These are phyloP conservation scores for Alviniconcha marisindica DNA, from an alignment of 1,140 invertebrate species.

Conservation along the genomic window DNA sequence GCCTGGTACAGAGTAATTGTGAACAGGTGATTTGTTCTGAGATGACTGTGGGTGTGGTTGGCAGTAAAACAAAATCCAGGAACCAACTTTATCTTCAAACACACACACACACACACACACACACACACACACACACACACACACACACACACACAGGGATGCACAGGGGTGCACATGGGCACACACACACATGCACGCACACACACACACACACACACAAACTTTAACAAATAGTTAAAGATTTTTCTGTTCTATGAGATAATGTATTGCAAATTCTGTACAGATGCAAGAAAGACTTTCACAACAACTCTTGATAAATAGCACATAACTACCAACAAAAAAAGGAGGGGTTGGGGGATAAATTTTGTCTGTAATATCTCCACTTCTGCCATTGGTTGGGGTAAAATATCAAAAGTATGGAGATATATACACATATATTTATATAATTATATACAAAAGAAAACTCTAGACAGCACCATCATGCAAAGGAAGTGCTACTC, in stretches of 20 bases:
- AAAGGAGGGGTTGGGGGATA: not conserved
- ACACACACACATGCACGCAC: not conserved
- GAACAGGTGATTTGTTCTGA: too few species aligned
- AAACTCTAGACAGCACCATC: conserved; percentile 7
- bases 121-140: conserved; percentile 20
- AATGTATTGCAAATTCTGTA: conserved; percentile 32
- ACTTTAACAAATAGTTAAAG: not conserved
- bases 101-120: conserved; percentile 21
- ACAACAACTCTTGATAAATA: conserved; percentile 11
- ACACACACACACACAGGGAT: not conserved
- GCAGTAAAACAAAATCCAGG: too few species aligned
- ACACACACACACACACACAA: not conserved
- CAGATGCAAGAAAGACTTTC: conserved; percentile 35
- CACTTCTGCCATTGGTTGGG: conserved; percentile 17
- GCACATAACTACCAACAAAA: not conserved
- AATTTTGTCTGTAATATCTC: not conserved
- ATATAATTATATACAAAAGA: not conserved
- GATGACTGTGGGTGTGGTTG: too few species aligned
- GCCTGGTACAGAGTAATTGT: too few species aligned
- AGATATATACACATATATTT: not conserved
- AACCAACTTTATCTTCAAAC: too few species aligned
- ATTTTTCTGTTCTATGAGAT: conserved; percentile 5
- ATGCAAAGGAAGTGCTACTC: conserved; percentile 21
- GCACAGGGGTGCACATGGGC: not conserved
- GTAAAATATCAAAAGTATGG: too few species aligned